Evolutionary conservation across 2,113 vertebrate species (phyloP), one percentile per base, ranked within the genome.

Genomic region (Sitta europaea): DNA sequence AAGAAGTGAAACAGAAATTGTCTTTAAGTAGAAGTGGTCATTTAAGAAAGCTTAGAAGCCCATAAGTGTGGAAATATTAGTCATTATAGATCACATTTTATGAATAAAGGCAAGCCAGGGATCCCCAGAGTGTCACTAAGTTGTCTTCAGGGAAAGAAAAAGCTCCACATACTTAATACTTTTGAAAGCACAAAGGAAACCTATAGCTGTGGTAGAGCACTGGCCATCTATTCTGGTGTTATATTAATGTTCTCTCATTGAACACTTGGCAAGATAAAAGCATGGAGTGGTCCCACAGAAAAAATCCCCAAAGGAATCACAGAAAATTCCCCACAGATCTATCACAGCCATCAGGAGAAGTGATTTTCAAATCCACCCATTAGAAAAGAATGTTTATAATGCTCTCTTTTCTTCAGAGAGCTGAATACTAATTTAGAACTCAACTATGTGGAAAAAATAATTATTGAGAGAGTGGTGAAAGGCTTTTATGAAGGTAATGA

Each of bases 401-500:
- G 43, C 18, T n/a, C 10, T 40, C 14, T 73, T 65, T 66, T 53
- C 86, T 88, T 97, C 38, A 76, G 66, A 95, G 55, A 73, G n/a
- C 23, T 61, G 57, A 87, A 92, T 76, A 55, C 36, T 92, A 86
- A 85, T 94, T 94, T 88, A 93, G 70, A 94, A 45, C 13, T 85
- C 61, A 96, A 66, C 73, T 81, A 58, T 3, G 29, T 82, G 66
- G 73, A 94, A 95, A 91, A 94, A 94, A 89, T 88, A 86, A 84
- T 79, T 87, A 94, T 85, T 91, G 74, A 89, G 31, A 89, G 54
- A 89, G 25, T 82, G n/a, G 54, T 4, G 2, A 85, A 95, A 94
- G 63, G 76, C 58, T 94, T 86, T 82, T 89, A 78, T 68, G 53
- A 92, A 94, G 40, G 29, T 94, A 94, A 95, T 87, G 92, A 94